Evolutionary conservation across 1,140 invertebrate genomes (phyloP).

Genomic region (Dermatophagoides farinae): DNA sequence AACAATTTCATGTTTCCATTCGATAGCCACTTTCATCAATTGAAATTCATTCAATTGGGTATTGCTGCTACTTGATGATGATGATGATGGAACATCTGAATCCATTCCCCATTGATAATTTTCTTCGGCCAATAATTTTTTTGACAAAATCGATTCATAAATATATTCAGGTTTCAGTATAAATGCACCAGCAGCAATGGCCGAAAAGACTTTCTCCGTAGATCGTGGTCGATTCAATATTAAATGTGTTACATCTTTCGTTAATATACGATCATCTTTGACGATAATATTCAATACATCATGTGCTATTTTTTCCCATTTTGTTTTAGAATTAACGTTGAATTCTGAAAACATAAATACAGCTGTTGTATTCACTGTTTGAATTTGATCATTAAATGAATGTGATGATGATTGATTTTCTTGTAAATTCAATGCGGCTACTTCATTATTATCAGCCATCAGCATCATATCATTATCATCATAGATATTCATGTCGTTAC

Average conservation of each 20-base stretch:
- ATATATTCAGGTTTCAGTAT: slow-evolving; percentile 1
- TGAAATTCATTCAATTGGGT: too few relatives aligned
- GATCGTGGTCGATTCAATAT: background rate
- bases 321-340: background rate
- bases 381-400: too few relatives aligned
- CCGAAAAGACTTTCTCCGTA: background rate
- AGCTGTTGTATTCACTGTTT: too few relatives aligned
- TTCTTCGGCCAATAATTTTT: background rate
- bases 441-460: too few relatives aligned
- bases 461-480: too few relatives aligned
- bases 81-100: too few relatives aligned
- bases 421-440: too few relatives aligned
- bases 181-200: background rate
- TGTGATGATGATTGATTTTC: too few relatives aligned
- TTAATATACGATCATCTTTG: background rate
- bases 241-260: background rate
- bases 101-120: background rate
- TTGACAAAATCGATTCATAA: background rate
- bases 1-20: too few relatives aligned
- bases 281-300: background rate
- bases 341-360: background rate
- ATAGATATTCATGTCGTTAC: too few relatives aligned
- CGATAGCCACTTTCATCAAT: too few relatives aligned
- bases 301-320: background rate
- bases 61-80: too few relatives aligned